Evolutionary conservation across 2,113 vertebrate species (phyloP), one percentile per base, ranked within the genome.

Genomic region (Fregata magnificens): DNA sequence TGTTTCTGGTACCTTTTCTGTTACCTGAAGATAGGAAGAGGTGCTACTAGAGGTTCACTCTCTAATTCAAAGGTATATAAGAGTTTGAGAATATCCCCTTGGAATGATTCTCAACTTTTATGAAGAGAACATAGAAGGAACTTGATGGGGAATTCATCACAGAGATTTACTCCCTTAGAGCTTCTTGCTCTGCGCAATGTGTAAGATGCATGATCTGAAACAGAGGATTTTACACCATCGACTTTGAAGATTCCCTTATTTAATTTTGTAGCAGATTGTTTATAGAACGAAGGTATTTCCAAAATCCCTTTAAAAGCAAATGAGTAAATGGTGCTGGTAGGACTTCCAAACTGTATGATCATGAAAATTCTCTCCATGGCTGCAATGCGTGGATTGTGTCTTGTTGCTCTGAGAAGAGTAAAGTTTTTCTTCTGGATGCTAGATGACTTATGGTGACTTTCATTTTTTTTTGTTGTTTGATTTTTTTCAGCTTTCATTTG

Each of bases 401-500:
- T 82, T 76, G 5, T 67, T 90, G n/a, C 34, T 73, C 12, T 72
- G 45, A 82, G 47, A 76, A 93, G 45, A 86, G 20, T 20, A 53
- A 87, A 69, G 13, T 2, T 66, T 80, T 81, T 79, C 53, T 76
- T 69, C 15, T 91, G 70, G 16, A 31, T 83, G 18, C 21, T 78
- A 42, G 13, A 76, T 77, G 50, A 86, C 61, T 82, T 90, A 82
- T 24, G 3, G 18, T 94, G 62, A 93, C 36, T 61, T 88, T 74
- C 3, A 5, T 80, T 63, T 80, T 59, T 91, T 90, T 72, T 87
- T 94, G 28, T 76, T 80, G 11, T 90, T 92, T 63, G 12, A 31
- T 55, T 80, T 95, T 96, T 98, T 92, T 10, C 98, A 99, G 99
- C 98, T 99, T 69, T 99, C 99, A 21, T 99, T 99, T 94, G 99